A percentile compares a stretch with the other conserved stretches of the same genome.
Evolutionary conservation across 1,140 invertebrate species (phyloP).

Genomic region (Hylaeus anthracinus): DNA sequence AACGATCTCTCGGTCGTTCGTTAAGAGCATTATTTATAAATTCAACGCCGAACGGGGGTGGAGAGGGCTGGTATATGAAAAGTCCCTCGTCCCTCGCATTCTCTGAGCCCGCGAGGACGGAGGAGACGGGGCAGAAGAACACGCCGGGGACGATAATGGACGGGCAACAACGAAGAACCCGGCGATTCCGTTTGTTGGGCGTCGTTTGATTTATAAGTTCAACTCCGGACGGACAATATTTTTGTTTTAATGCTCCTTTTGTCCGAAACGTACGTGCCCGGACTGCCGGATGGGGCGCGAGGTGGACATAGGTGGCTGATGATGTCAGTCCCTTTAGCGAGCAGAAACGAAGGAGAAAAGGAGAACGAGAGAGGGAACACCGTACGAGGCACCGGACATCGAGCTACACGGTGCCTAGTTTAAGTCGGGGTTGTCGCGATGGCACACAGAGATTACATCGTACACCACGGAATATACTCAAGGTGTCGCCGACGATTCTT

Average conservation of each 20-base stretch:
- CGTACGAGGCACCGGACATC: conserved; percentile 68
- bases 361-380: conserved; percentile 52
- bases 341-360: conserved; percentile 25
- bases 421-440: conserved; percentile 73
- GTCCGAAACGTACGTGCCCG: conserved; percentile 72
- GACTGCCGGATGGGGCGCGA: conserved; percentile 69
- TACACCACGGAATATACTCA: conserved; percentile 66
- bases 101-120: not conserved
- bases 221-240: conserved; percentile 72
- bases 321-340: conserved; percentile 72
- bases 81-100: not conserved
- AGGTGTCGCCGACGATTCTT: conserved; percentile 60
- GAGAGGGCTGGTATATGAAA: conserved; percentile 17
- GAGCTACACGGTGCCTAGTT: conserved; percentile 72
- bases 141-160: conserved; percentile 58
- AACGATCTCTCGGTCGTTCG: conserved; percentile 35
- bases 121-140: conserved; percentile 29
- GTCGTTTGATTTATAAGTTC: conserved; percentile 75
- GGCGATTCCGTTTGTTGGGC: conserved; percentile 52
- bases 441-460: conserved; percentile 76
- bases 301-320: conserved; percentile 75
- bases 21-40: conserved; percentile 52
- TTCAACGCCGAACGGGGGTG: conserved; percentile 33
- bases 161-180: conserved; percentile 49
- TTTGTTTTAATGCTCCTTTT: conserved; percentile 70